Base-by-base conservation (phyloP, 2,888 invertebrate genomes). In the Orthosia gracilis region DNA sequence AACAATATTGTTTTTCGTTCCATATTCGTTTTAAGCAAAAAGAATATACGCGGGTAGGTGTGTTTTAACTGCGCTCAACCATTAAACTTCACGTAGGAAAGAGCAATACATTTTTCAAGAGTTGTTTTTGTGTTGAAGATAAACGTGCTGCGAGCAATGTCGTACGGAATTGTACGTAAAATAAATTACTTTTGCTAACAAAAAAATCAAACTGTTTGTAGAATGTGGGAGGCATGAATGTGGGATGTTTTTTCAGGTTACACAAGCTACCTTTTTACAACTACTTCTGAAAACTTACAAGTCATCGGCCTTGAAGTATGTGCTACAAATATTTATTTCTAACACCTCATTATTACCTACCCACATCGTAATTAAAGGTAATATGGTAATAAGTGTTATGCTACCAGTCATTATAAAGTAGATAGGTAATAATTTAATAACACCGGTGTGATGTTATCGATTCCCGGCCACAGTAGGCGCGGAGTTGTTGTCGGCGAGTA, bases 31-130 rank as follows among this genome's bases (percentile, higher is more conserved):
- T 61, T 69, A 49, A 58, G 26, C 59, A 70, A 72, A 76, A 71
- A 68, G 49, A 23, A 21, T 65, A 69, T 63, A 64, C 11, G 61
- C 18, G 17, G 26, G 45, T 72, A 63, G 64, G 62, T 76, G 57
- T 72, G 58, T 76, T 77, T 72, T 69, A 73, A 73, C 81, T 65
- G 59, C 69, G 63, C 80, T 62, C 69, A 73, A 62, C 84, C 73
- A 75, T 83, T 87, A 81, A 81, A 84, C 77, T 78, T 70, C 70
- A 78, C 86, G 76, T 86, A 86, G 72, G 40, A 79, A 83, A 83
- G 75, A 75, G 82, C 84, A 76, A 87, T 78, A 77, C 73, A 87
- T 86, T 87, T 87, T 84, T 86, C 86, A 73, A 75, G 84, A 67
- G 72, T 78, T 71, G 73, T 85, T 86, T 85, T 85, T 85, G 78